Evolutionary conservation across 2,888 invertebrate genomes (phyloP).

Genomic region (Machimus rusticus): DNA sequence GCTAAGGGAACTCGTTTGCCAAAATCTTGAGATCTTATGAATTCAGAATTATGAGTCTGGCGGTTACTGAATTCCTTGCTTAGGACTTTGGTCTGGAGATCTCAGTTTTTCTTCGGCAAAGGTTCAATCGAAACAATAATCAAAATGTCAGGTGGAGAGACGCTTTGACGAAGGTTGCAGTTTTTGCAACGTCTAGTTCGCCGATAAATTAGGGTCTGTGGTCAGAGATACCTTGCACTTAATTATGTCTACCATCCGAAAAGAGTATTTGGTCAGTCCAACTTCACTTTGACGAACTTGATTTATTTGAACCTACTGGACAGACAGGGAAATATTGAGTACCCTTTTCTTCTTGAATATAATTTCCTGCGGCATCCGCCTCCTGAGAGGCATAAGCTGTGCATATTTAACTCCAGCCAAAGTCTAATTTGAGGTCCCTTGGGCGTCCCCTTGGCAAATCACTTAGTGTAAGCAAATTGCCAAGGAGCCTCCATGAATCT

Average conservation of each 20-base stretch:
- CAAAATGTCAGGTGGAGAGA: neutral
- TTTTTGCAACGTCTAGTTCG: neutral
- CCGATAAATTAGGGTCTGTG: neutral
- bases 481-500: slow-evolving; percentile 22
- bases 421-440: neutral
- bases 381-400: neutral
- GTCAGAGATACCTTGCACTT: neutral
- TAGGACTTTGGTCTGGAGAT: neutral
- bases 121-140: neutral
- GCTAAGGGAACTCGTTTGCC: neutral
- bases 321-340: neutral
- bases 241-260: neutral
- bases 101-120: neutral
- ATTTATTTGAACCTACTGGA: neutral
- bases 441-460: neutral
- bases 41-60: neutral
- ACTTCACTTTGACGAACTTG: neutral
- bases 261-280: neutral
- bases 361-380: neutral
- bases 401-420: neutral
- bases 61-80: neutral
- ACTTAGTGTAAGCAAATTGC: neutral
- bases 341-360: neutral
- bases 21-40: neutral
- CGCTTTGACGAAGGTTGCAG: neutral